Conservation (phyloP, 53 echinoderm and acorn worm species). For the Paracentrotus lividus region DNA sequence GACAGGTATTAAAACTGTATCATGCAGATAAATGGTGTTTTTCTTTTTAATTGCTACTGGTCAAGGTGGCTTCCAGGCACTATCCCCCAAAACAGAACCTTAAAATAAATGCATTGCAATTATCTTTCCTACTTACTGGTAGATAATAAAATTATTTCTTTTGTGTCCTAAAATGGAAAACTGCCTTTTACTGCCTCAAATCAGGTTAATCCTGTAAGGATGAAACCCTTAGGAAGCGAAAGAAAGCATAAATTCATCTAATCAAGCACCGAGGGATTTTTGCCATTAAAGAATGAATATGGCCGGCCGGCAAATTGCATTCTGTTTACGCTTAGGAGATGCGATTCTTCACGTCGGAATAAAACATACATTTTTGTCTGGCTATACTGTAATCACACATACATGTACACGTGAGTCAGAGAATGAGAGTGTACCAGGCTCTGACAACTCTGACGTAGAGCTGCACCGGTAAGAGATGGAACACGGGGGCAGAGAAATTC, state of each 20-base stretch:
- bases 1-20: neutral
- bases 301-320: conserved; percentile 43
- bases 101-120: neutral
- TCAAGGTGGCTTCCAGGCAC: neutral
- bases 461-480: neutral
- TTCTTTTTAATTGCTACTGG: conserved; percentile 15
- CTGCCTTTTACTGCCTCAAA: neutral
- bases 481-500: neutral
- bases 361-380: conserved; percentile 39
- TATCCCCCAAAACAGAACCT: neutral
- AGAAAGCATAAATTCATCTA: neutral
- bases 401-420: conserved; percentile 18
- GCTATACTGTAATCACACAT: neutral
- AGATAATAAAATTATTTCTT: neutral
- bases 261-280: neutral
- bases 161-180: neutral
- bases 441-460: neutral
- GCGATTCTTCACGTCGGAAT: neutral
- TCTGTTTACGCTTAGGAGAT: conserved; percentile 48
- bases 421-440: neutral
- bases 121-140: neutral
- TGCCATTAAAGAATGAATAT: neutral
- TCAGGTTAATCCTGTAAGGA: neutral
- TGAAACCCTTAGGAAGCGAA: neutral
- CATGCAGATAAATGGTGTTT: neutral